Evolutionary conservation across 2,888 invertebrate species (phyloP).

Genomic region (Drosophila picticornis): DNA sequence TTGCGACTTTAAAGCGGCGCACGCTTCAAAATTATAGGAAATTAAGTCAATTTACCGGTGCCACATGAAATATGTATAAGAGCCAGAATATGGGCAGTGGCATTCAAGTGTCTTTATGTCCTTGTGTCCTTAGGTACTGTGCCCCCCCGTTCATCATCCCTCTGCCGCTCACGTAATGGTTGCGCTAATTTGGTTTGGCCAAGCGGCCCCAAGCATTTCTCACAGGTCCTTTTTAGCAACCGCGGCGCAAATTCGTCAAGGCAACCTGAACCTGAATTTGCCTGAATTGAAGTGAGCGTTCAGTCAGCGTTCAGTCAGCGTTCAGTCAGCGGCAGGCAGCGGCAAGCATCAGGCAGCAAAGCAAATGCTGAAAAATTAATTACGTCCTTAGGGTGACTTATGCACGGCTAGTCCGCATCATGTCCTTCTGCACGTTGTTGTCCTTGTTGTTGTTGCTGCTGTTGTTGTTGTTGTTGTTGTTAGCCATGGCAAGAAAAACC

Average conservation of each 20-base stretch:
- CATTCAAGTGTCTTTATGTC: slow-evolving; percentile 45
- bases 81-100: slow-evolving; percentile 28
- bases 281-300: neutral
- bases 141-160: neutral
- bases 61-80: slow-evolving; percentile 76
- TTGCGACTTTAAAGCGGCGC: slow-evolving; percentile 61
- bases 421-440: slow-evolving; percentile 16
- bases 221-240: slow-evolving; percentile 46
- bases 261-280: slow-evolving; percentile 52
- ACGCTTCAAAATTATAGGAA: slow-evolving; percentile 65
- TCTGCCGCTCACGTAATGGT: slow-evolving; percentile 38
- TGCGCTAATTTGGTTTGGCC: slow-evolving; percentile 72
- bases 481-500: slow-evolving; percentile 38
- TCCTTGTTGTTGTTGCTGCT: slow-evolving; percentile 19
- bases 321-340: slow-evolving; percentile 23
- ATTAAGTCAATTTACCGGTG: slow-evolving; percentile 77
- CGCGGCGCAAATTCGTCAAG: slow-evolving; percentile 76
- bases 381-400: slow-evolving; percentile 83
- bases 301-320: neutral
- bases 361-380: slow-evolving; percentile 84
- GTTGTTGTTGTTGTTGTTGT: slow-evolving; percentile 15
- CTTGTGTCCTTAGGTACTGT: slow-evolving; percentile 35
- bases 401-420: slow-evolving; percentile 38
- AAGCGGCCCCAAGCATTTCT: slow-evolving; percentile 53
- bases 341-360: slow-evolving; percentile 28